Evolutionary conservation across 2,797 vertebrate species (phyloP).

Genomic region (Enteromius fasciolatus): DNA sequence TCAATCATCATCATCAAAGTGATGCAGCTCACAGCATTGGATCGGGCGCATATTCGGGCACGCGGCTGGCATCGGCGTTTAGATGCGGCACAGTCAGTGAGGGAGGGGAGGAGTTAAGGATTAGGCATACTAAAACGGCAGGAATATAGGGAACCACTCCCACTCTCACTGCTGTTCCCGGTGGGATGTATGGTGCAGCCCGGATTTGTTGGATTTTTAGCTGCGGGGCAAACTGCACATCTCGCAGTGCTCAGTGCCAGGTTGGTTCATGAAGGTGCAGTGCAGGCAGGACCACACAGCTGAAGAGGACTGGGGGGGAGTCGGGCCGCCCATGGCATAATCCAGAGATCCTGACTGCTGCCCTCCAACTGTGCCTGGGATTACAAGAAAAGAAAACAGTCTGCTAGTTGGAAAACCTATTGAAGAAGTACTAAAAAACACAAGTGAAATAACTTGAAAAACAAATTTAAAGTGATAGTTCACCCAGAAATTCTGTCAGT

Average conservation of each 20-base stretch:
- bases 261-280: slow-evolving; percentile 99
- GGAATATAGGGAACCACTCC: slow-evolving; percentile 43
- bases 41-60: slow-evolving; percentile 26
- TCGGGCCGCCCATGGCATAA: slow-evolving; percentile 84
- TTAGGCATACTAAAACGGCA: slow-evolving; percentile 38
- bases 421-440: neutral
- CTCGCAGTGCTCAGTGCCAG: slow-evolving; percentile 95
- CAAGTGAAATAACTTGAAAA: too few species aligned
- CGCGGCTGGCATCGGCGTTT: slow-evolving; percentile 37
- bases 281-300: slow-evolving; percentile 97
- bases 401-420: neutral
- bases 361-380: slow-evolving; percentile 88
- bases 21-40: slow-evolving; percentile 46
- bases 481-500: too few species aligned
- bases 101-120: slow-evolving; percentile 45
- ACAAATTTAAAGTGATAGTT: too few species aligned
- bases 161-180: slow-evolving; percentile 67
- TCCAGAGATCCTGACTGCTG: slow-evolving; percentile 88
- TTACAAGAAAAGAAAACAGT: neutral
- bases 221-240: slow-evolving; percentile 96
- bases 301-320: slow-evolving; percentile 74
- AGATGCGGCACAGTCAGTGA: slow-evolving; percentile 62
- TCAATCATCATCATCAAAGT: slow-evolving; percentile 29
- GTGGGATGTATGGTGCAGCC: slow-evolving; percentile 48
- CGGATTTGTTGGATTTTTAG: slow-evolving; percentile 69